These are phyloP conservation scores for Brachionichthys hirsutus DNA, from an alignment of 2,113 vertebrate species.

Conservation along the genomic window DNA sequence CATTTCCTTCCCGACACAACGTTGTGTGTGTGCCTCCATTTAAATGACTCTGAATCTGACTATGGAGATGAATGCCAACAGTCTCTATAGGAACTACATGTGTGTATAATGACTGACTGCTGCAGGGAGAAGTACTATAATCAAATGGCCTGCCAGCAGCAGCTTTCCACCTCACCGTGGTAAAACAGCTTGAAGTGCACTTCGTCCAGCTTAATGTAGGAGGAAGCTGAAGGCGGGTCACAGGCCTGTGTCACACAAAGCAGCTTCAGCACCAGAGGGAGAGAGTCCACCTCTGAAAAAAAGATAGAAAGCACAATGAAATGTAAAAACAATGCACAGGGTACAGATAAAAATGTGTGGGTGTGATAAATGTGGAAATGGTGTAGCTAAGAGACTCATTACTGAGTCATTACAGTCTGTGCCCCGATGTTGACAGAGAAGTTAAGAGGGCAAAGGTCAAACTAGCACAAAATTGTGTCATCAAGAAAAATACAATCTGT, in stretches of 20 bases:
- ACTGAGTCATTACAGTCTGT: constrained; percentile 10
- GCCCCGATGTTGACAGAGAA: constrained; percentile 8
- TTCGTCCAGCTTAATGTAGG: constrained; percentile 80
- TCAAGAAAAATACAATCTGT: too few species aligned
- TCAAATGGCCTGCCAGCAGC: not conserved
- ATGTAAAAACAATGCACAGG: not conserved
- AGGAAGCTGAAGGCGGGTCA: constrained; percentile 51
- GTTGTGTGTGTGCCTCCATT: not conserved
- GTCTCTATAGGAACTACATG: not conserved
- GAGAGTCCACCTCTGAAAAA: constrained; percentile 49
- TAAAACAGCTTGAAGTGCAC: constrained; percentile 88
- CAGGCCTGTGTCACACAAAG: constrained; percentile 82
- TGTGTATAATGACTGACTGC: not conserved
- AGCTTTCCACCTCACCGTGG: constrained; percentile 78
- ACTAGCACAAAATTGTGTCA: constrained; percentile 9
- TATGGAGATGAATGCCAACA: not conserved
- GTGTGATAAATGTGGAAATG: too few species aligned
- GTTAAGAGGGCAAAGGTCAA: constrained; percentile 11
- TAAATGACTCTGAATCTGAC: not conserved
- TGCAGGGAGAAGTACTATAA: not conserved
- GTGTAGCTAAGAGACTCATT: constrained; percentile 17
- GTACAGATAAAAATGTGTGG: not conserved
- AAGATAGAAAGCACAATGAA: not conserved
- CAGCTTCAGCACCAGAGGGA: constrained; percentile 85
- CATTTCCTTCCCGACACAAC: constrained; percentile 8